These are phyloP conservation scores for Heterodera carotae DNA, from an alignment of 1,140 invertebrate species.

Conservation along the genomic window DNA sequence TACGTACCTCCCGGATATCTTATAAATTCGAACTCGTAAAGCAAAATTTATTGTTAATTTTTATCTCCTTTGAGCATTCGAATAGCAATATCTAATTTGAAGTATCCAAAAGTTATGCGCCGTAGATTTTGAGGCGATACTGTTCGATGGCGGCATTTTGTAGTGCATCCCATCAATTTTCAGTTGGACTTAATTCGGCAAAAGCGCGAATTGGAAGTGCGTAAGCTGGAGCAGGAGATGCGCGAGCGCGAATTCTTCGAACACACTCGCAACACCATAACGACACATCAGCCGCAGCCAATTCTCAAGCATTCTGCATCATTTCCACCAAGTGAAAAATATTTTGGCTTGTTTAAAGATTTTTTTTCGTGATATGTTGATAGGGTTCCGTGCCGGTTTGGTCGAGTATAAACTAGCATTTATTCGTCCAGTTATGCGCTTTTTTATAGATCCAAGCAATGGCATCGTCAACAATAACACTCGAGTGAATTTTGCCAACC, in stretches of 20 bases:
- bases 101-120: no score
- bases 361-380: neutral
- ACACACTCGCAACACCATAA: no score
- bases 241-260: neutral
- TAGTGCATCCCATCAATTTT: neutral
- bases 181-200: neutral
- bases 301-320: neutral
- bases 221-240: neutral
- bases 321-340: neutral
- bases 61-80: no score
- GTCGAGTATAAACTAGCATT: no score
- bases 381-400: no score
- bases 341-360: neutral
- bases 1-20: no score
- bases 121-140: no score
- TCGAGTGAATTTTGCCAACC: neutral
- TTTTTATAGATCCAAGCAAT: neutral
- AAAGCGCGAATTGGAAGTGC: neutral
- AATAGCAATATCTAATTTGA: no score
- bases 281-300: neutral
- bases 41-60: no score
- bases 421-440: no score
- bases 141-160: no score
- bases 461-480: neutral
- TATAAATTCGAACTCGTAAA: no score